Base-by-base conservation (phyloP, 2,888 invertebrate species). In the Uropetala carovei region DNA sequence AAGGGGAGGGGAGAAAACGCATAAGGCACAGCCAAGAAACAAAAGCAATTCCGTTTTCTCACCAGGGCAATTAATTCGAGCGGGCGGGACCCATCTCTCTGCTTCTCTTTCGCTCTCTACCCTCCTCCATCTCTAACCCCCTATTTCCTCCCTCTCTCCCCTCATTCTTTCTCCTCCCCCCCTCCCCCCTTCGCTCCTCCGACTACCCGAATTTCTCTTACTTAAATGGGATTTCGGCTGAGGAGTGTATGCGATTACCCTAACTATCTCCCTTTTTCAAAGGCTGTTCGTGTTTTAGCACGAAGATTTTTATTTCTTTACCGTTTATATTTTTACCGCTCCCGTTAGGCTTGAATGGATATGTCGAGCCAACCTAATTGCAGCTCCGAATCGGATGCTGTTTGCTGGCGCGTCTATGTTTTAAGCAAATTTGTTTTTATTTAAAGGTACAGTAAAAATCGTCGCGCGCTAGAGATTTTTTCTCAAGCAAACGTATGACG, bases 61-160 rank as follows among this genome's bases (percentile, higher is more conserved):
- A 27, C 89, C 89, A 89, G 89, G 68, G 89, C 89, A 89, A 89
- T 89, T 89, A 89, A 89, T 89, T 89, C 64, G 89, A 43, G 89
- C 30, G 64, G 18, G 64, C 10, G 60, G 30, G n/a, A n/a, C 60
- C 60, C 60, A 89, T 89, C 89, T 64, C 56, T 89, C 86, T 68
- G 30, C 57, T 27, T 27, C n/a, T 13, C 56, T 11, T 13, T 18
- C 16, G 16, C 30, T 30, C 30, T 43, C 30, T 13, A 8, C 81
- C 43, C 30, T 5, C 82, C 82, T 43, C 14, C 82, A 13, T 16
- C 8, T 16, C n/a, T n/a, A n/a, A n/a, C n/a, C n/a, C n/a, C n/a
- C n/a, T n/a, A n/a, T n/a, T n/a, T n/a, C n/a, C 30, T 9, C 30
- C 30, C 30, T 43, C 30, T 9, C 18, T 10, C 57, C 18, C 16